Evolutionary conservation across 2,888 invertebrate species (phyloP), one percentile per base, ranked within the genome.

Genomic region (Dorcus parallelipipedus): DNA sequence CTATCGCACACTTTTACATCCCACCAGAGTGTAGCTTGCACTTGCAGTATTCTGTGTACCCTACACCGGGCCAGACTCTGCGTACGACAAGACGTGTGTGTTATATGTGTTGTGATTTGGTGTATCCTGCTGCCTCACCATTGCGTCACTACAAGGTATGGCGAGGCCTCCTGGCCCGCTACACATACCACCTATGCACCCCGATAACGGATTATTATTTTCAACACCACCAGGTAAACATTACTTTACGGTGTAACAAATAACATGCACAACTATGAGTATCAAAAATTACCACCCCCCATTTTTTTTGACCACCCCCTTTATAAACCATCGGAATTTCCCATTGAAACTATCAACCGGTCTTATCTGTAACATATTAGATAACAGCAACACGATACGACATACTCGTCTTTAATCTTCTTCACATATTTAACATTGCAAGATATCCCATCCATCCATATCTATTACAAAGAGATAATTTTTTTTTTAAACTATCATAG

Each of bases 1-100:
- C 77, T 78, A 78, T 77, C 76, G 77, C 77, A 74, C 72, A 76
- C 77, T 77, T 77, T 77, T 77, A 76, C 76, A 76, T 76, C 74
- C 73, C 72, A 71, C 68, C 67, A 68, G 65, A 67, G 67, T 63
- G 55, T 60, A 66, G 71, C 72, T 70, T 73, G 73, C 73, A 74
- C 73, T 73, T 74, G 71, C 72, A 72, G 70, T 68, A 45, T 47
- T 47, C 47, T 20, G 33, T 38, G 40, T 55, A 42, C 49, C 50
- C 40, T 63, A 66, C 61, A 66, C 60, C 62, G 59, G 63, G 64
- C 59, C 64, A 61, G 62, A 67, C 69, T 66, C 59, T 61, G 62
- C 63, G 63, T 67, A 64, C 63, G 67, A 64, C 60, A 67, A 68
- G 69, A 69, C 69, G 69, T 68, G 67, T 59, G 66, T 67, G 67